phyloP scores from a whole-genome alignment of 1,140 invertebrate genomes.

The Zaprionus capensis region DNA sequence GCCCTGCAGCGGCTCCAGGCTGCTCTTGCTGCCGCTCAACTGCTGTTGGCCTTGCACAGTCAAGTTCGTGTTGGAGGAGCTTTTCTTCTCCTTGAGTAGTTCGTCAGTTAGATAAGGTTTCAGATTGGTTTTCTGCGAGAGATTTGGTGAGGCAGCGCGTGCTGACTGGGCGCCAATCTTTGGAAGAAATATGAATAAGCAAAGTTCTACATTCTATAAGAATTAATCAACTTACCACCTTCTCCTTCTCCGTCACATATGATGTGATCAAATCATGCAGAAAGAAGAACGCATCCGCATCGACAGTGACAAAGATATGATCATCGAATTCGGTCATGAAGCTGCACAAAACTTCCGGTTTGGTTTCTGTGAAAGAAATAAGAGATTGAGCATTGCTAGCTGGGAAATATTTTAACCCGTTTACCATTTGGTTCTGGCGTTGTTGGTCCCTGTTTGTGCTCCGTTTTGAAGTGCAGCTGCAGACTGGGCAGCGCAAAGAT shows the following conservation, averaged over 20 bases:
- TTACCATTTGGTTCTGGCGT: conserved; percentile 90
- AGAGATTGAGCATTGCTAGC: background rate
- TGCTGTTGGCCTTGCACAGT: conserved; percentile 70
- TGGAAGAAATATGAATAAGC: background rate
- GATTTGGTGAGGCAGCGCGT: conserved; percentile 80
- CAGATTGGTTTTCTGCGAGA: conserved; percentile 75
- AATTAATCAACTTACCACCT: conserved; percentile 87
- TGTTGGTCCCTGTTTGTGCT: conserved; percentile 91
- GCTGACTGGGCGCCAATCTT: conserved; percentile 78
- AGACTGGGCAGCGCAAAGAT: conserved; percentile 97
- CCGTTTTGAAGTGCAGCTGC: conserved; percentile 96
- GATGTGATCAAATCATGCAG: conserved; percentile 98
- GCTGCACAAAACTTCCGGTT: conserved; percentile 96
- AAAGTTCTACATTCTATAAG: background rate
- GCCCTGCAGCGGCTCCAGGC: conserved; percentile 67
- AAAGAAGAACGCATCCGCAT: conserved; percentile 99
- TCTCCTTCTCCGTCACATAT: conserved; percentile 96
- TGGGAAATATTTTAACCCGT: background rate
- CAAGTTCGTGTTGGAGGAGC: conserved; percentile 58
- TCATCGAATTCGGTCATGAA: conserved; percentile 99
- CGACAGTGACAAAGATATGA: conserved; percentile 98
- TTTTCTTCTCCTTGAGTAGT: conserved; percentile 70
- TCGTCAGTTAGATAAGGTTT: conserved; percentile 79
- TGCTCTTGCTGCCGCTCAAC: conserved; percentile 69
- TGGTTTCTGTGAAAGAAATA: conserved; percentile 87